Evolutionary conservation across 2,888 invertebrate species (phyloP).

Genomic region (Phyllotreta striolata): DNA sequence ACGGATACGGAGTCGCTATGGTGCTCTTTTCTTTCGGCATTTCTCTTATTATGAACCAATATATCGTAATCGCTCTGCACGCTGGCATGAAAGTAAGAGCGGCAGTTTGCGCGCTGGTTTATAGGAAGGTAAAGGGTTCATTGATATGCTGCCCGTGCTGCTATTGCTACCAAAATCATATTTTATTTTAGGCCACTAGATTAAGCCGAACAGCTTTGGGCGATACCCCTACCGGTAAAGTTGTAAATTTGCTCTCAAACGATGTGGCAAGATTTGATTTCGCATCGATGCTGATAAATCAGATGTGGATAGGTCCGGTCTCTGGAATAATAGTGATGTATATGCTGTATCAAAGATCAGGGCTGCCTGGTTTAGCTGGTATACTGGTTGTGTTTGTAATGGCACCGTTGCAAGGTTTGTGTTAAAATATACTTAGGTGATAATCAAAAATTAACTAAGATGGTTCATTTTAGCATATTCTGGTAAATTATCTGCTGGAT

Average conservation of each 20-base stretch:
- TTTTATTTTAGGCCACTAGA: constrained; percentile 67
- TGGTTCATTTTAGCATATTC: constrained; percentile 64
- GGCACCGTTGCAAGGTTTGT: constrained; percentile 82
- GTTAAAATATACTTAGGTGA: background rate
- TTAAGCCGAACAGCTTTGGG: constrained; percentile 75
- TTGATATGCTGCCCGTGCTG: background rate
- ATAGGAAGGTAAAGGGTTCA: constrained; percentile 31
- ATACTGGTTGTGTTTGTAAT: constrained; percentile 79
- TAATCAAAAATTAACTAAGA: background rate
- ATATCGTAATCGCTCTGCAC: constrained; percentile 23
- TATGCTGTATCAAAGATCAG: constrained; percentile 78
- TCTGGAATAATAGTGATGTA: constrained; percentile 74
- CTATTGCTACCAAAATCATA: background rate
- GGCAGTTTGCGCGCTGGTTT: constrained; percentile 32
- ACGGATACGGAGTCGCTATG: constrained; percentile 26
- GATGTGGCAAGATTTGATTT: constrained; percentile 92
- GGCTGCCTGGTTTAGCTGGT: constrained; percentile 78
- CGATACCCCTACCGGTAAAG: constrained; percentile 84
- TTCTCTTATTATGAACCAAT: constrained; percentile 32
- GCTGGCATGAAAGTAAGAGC: constrained; percentile 34
- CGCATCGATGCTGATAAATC: constrained; percentile 82
- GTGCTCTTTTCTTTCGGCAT: constrained; percentile 18
- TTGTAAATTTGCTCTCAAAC: constrained; percentile 91
- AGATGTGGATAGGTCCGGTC: constrained; percentile 86
- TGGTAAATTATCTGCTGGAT: constrained; percentile 68